Percentiles rank a stretch among this genome's conserved stretches.
Conservation (phyloP, 1,140 invertebrate genomes). For the Rhagoletis pomonella region DNA sequence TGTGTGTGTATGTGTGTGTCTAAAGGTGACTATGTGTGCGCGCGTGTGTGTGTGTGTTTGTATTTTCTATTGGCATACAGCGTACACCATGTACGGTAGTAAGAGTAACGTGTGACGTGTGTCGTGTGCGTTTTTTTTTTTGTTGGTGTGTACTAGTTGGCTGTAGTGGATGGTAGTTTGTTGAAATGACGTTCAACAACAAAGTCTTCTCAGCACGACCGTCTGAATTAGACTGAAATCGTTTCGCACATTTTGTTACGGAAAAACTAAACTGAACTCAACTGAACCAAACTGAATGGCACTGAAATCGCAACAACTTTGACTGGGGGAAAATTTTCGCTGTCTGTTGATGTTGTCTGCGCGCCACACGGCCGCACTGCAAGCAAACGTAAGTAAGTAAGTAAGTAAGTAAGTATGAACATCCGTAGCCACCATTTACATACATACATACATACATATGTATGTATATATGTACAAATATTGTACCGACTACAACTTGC, state of each 20-base stretch:
- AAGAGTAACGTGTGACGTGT: neutral
- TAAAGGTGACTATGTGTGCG: neutral
- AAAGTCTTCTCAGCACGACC: conserved; percentile 74
- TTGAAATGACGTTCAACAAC: conserved; percentile 57
- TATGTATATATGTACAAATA: conserved; percentile 35
- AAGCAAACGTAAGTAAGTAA: conserved; percentile 42
- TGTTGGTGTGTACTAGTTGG: neutral
- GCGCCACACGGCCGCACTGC: conserved; percentile 47
- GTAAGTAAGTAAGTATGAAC: conserved; percentile 28
- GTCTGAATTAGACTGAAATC: conserved; percentile 75
- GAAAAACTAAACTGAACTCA: conserved; percentile 67
- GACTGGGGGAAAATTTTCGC: conserved; percentile 51
- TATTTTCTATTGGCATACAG: neutral
- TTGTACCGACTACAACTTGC: conserved; percentile 29
- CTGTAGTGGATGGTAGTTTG: conserved; percentile 37
- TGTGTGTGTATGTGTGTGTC: neutral
- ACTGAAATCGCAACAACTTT: conserved; percentile 52
- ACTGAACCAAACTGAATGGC: conserved; percentile 53
- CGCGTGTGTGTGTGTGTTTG: neutral
- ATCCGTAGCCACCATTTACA: conserved; percentile 60
- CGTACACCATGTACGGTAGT: neutral
- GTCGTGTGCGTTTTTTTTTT: neutral
- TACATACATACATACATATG: conserved; percentile 11
- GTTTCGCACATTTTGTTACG: conserved; percentile 74
- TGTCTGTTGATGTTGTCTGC: conserved; percentile 56